Percentiles rank a stretch among this genome's conserved stretches.
Conservation (phyloP, 2,113 vertebrate genomes). For the Pseudorasbora parva region DNA sequence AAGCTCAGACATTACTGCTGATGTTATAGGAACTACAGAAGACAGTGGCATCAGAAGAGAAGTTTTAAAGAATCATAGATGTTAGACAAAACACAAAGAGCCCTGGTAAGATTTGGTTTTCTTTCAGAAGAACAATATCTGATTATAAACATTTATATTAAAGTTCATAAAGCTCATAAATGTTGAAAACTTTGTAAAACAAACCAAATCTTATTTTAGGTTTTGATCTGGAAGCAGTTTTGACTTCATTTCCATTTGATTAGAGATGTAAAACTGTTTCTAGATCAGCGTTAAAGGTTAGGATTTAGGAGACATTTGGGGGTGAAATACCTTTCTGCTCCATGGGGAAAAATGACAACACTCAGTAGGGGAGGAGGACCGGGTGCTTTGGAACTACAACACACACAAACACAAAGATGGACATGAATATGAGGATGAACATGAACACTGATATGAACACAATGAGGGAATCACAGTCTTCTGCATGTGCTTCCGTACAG, state of each 20-base stretch:
- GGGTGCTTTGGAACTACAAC: constrained; percentile 91
- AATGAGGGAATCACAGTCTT: background rate
- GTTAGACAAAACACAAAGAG: background rate
- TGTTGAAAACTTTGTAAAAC: background rate
- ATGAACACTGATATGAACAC: background rate
- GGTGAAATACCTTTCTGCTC: constrained; percentile 96
- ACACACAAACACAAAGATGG: constrained; percentile 66
- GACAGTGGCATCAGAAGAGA: background rate
- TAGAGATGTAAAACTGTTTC: constrained; percentile 8
- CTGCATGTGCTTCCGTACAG: background rate
- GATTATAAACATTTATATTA: background rate
- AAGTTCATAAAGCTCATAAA: background rate
- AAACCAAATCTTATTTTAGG: background rate
- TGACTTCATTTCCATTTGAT: background rate
- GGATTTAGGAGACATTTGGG: constrained; percentile 40
- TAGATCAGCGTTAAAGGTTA: background rate
- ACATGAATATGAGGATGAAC: constrained; percentile 45
- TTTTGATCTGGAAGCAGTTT: background rate
- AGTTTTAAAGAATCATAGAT: background rate
- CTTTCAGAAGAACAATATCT: background rate
- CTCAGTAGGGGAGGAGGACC: constrained; percentile 91
- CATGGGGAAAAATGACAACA: constrained; percentile 97
- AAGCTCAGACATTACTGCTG: background rate
- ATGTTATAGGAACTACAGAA: background rate
- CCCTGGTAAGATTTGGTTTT: background rate